These are phyloP conservation scores for Danaus chrysippus DNA, from an alignment of 2,888 invertebrate species.

Conservation along the genomic window DNA sequence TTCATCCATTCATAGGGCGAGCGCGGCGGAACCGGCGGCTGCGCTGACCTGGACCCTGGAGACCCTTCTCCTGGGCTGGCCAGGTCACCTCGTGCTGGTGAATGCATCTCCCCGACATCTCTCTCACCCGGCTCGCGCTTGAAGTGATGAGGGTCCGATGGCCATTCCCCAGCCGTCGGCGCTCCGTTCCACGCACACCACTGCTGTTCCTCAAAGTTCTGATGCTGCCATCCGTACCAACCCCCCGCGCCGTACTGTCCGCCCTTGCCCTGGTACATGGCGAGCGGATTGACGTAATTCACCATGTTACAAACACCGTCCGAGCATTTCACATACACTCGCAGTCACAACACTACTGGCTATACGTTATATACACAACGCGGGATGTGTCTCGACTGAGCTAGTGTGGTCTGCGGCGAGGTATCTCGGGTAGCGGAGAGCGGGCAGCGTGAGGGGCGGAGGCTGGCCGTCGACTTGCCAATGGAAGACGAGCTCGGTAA, in stretches of 20 bases:
- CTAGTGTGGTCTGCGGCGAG: slow-evolving; percentile 26
- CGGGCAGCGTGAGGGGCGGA: slow-evolving; percentile 34
- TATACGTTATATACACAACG: slow-evolving; percentile 47
- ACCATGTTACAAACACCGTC: slow-evolving; percentile 82
- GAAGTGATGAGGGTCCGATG: slow-evolving; percentile 70
- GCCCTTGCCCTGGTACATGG: slow-evolving; percentile 84
- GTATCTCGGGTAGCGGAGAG: slow-evolving; percentile 27
- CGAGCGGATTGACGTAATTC: slow-evolving; percentile 84
- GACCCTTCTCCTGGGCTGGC: slow-evolving; percentile 78
- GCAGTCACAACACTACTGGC: slow-evolving; percentile 63
- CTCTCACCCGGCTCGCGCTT: slow-evolving; percentile 67
- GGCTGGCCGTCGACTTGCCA: slow-evolving; percentile 51
- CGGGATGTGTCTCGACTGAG: slow-evolving; percentile 62
- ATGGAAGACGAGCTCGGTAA: slow-evolving; percentile 39
- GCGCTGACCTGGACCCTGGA: slow-evolving; percentile 68
- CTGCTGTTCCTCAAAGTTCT: slow-evolving; percentile 79
- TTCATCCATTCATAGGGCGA: slow-evolving; percentile 96
- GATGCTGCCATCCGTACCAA: slow-evolving; percentile 75
- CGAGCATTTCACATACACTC: slow-evolving; percentile 73
- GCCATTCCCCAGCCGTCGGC: slow-evolving; percentile 71
- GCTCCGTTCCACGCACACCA: slow-evolving; percentile 77
- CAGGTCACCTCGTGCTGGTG: slow-evolving; percentile 73
- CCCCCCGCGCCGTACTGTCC: slow-evolving; percentile 69
- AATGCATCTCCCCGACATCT: slow-evolving; percentile 68
- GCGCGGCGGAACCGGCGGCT: slow-evolving; percentile 84